Percentiles rank a stretch among this genome's conserved stretches.
These are phyloP conservation scores for Ostrea denselamellosa DNA, from an alignment of 1,140 invertebrate species.

Conservation along the genomic window DNA sequence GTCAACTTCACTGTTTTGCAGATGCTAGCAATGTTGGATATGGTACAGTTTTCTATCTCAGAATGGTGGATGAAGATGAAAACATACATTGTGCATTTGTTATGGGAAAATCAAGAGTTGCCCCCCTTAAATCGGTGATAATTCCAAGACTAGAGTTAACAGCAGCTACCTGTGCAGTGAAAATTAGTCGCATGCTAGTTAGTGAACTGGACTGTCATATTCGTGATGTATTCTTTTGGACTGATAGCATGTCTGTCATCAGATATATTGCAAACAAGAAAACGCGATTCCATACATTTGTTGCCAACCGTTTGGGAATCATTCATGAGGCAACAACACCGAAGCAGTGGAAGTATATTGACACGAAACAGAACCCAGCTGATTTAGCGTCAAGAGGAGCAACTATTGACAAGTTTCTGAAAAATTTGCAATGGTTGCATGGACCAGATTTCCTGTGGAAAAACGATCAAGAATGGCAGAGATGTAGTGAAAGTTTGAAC, in stretches of 20 bases:
- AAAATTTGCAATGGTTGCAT: constrained; percentile 39
- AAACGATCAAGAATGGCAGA: constrained; percentile 28
- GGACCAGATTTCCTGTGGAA: constrained; percentile 58
- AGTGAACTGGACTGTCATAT: constrained; percentile 43
- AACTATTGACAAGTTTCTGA: constrained; percentile 46
- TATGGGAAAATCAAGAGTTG: constrained; percentile 70
- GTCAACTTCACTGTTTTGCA: constrained; percentile 56
- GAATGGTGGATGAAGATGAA: constrained; percentile 42
- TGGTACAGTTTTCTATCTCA: constrained; percentile 58
- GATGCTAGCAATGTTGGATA: constrained; percentile 58
- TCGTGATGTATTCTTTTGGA: neutral
- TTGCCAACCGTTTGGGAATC: too few relatives aligned
- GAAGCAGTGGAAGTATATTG: too few relatives aligned
- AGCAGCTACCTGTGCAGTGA: constrained; percentile 76
- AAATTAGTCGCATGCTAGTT: constrained; percentile 71
- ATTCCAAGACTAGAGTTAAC: constrained; percentile 78
- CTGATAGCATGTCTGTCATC: too few relatives aligned
- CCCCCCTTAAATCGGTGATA: constrained; percentile 70
- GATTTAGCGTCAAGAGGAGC: constrained; percentile 51
- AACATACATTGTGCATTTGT: constrained; percentile 58
- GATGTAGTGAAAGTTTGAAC: neutral
- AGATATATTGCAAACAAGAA: too few relatives aligned
- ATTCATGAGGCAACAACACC: too few relatives aligned
- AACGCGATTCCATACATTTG: too few relatives aligned
- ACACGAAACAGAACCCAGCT: constrained; percentile 54